phyloP scores from a whole-genome alignment of 2,797 vertebrate genomes.

The Trachurus trachurus region DNA sequence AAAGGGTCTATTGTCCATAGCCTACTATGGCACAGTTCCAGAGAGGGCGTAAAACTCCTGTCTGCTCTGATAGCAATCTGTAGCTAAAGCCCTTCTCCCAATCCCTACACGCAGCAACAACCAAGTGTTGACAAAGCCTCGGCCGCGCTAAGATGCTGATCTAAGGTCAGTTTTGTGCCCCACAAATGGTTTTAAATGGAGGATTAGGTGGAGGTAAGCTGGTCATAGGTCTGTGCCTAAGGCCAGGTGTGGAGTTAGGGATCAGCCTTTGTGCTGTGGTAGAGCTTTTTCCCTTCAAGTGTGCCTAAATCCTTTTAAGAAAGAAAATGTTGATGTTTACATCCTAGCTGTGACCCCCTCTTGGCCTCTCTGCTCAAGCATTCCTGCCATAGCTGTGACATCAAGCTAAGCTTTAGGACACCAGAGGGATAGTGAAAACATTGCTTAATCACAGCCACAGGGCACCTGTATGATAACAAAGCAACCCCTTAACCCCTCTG shows the following conservation, averaged over 20 bases:
- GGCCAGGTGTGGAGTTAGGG: slow-evolving; percentile 80
- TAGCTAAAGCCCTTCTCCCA: slow-evolving; percentile 77
- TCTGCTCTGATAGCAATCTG: slow-evolving; percentile 85
- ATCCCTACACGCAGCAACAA: slow-evolving; percentile 73
- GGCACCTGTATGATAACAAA: slow-evolving; percentile 84
- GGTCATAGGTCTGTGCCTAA: slow-evolving; percentile 76
- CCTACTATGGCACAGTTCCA: slow-evolving; percentile 76
- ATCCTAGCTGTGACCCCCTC: slow-evolving; percentile 85
- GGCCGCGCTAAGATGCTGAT: slow-evolving; percentile 74
- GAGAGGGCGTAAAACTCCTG: slow-evolving; percentile 80
- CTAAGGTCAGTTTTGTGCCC: slow-evolving; percentile 72
- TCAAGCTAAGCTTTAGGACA: slow-evolving; percentile 85
- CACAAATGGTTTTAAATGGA: slow-evolving; percentile 71
- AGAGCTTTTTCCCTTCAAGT: slow-evolving; percentile 81
- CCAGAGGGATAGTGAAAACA: slow-evolving; percentile 84
- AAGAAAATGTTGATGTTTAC: slow-evolving; percentile 90
- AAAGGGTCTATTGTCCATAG: slow-evolving; percentile 77
- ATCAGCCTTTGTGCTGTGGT: slow-evolving; percentile 79
- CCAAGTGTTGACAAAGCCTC: slow-evolving; percentile 73
- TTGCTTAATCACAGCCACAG: slow-evolving; percentile 85
- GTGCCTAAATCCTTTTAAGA: slow-evolving; percentile 84
- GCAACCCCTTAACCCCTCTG: slow-evolving; percentile 76
- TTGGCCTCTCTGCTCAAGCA: slow-evolving; percentile 82
- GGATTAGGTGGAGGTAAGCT: slow-evolving; percentile 75
- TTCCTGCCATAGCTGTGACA: slow-evolving; percentile 89